Evolutionary conservation across 1,140 invertebrate species (phyloP), one percentile per base, ranked within the genome.

Genomic region (Leucophenga varia): DNA sequence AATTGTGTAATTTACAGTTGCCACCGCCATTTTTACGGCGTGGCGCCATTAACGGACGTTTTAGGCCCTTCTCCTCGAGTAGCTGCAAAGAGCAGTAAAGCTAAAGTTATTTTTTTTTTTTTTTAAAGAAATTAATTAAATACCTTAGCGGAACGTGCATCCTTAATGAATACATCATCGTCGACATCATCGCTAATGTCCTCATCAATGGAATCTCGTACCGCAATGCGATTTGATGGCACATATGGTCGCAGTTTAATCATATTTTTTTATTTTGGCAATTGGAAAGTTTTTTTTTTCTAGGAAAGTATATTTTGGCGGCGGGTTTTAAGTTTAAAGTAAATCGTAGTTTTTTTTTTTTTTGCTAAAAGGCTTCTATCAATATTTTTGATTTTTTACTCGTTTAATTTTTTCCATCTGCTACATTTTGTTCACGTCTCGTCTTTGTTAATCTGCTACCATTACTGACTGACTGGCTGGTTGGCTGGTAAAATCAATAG

Each of bases 161-260:
- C 85, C 51, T 85, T 78, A 50, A 88, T 87, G 58, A 89, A 89
- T 12, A 89, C 87, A 71, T 89, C 87, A 69, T 89, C 87, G 59
- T 89, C 87, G 3, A 87, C 81, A 71, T 88, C 86, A 21, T 75
- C 72, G 44, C 72, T 74, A 3, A 63, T 61, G 32, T 75, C 72
- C 54, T 75, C 72, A 42, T 75, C 72, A 42, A 74, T 70, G 38
- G 72, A 74, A 21, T 75, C 72, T 50, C 72, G 59, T 57, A 74
- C 64, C 40, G 69, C 72, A 49, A 75, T 67, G 41, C 67, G 58
- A 50, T 65, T 71, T 9, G 72, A 74, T 50, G 72, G 72, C 57
- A 69, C 67, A 72, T 75, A 75, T 72, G 72, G 72, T 60, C 72
- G 60, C 69, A 75, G 61, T 61, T 74, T 74, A 36, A 74, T 71